phyloP scores from a whole-genome alignment of 2,113 vertebrate species.

The Hirundichthys speculiger region DNA sequence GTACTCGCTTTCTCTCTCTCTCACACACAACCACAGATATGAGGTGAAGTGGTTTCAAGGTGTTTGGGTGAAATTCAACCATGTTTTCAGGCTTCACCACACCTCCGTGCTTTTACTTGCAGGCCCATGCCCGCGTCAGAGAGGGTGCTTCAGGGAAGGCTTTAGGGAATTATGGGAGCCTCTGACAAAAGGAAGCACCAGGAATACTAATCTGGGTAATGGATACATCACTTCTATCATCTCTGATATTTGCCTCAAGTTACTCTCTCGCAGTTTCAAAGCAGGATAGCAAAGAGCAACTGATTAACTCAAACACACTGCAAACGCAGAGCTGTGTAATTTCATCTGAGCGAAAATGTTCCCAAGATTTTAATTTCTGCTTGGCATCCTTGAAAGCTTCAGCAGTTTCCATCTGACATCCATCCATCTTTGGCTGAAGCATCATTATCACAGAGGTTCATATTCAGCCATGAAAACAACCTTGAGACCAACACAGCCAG shows the following conservation, averaged over 20 bases:
- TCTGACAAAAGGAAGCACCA: slow-evolving; percentile 12
- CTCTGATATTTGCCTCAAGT: no score
- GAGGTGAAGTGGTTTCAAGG: slow-evolving; percentile 42
- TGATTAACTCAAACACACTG: slow-evolving; percentile 19
- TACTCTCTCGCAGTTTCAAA: no score
- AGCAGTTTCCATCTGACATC: slow-evolving; percentile 16
- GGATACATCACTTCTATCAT: slow-evolving; percentile 16
- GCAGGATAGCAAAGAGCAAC: neutral
- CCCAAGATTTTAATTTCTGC: slow-evolving; percentile 47
- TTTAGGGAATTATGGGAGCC: slow-evolving; percentile 23
- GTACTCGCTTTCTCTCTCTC: no score
- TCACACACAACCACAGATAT: no score
- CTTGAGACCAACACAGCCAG: slow-evolving; percentile 50
- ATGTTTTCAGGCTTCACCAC: slow-evolving; percentile 61
- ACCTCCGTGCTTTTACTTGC: slow-evolving; percentile 48
- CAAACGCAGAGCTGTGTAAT: slow-evolving; percentile 1
- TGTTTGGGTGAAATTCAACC: slow-evolving; percentile 54
- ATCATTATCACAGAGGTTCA: slow-evolving; percentile 37
- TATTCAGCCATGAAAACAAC: slow-evolving; percentile 37
- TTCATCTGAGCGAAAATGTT: no score
- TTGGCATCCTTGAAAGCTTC: slow-evolving; percentile 26
- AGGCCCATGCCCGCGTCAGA: slow-evolving; percentile 48
- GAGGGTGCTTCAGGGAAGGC: slow-evolving; percentile 18
- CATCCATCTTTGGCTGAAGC: slow-evolving; percentile 38
- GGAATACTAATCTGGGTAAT: neutral